Base-by-base conservation (phyloP, 1,140 invertebrate species). In the Caenorhabditis briggsae region DNA sequence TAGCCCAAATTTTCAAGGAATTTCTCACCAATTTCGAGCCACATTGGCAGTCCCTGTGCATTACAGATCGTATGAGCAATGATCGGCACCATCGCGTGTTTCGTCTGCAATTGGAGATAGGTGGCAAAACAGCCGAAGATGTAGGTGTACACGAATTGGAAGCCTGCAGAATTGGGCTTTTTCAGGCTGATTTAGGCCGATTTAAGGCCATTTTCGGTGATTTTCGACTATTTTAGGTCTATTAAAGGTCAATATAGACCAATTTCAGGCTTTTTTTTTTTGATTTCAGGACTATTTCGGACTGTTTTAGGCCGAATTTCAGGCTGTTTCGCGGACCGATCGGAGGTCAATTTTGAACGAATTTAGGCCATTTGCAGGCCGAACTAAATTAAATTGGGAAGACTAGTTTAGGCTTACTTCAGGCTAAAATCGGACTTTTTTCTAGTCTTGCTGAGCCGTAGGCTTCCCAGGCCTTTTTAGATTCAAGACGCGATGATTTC, bases 91-190 rank as follows among this genome's bases (percentile, higher is more conserved):
- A 85, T 25, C 8, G 50, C 58, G 23, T 74, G 61, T 23, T 50
- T 43, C 16, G 84, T 85, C 3, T 25, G 53, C 25, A 85, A 50
- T 50, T 70, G 55, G 14, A 85, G 64, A 56, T 78, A 85, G 33
- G 84, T 85, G n/a, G 84, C 84, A 25, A 70, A 85, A 6, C 23
- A 64, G n/a, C 84, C 84, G 16, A 85, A 85, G 5, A 85, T 20
- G 43, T 85, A 85, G 5, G 84, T 85, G 58, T 85, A 85, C 20
- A 20, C 23, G 46, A 85, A 55, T 85, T 85, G 84, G 84, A 85
- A 85, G 0, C 46, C 84, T 85, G 65, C 9, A 82, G 11, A 53
- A 2, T 53, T 9, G 48, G 50, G n/a, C 1, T 33, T 33, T 33
- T 33, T 33, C n/a, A n/a, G 33, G 33, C 33, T 33, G 33, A 3